phyloP scores from a whole-genome alignment of 2,888 invertebrate species.

The Limnephilus auricula region DNA sequence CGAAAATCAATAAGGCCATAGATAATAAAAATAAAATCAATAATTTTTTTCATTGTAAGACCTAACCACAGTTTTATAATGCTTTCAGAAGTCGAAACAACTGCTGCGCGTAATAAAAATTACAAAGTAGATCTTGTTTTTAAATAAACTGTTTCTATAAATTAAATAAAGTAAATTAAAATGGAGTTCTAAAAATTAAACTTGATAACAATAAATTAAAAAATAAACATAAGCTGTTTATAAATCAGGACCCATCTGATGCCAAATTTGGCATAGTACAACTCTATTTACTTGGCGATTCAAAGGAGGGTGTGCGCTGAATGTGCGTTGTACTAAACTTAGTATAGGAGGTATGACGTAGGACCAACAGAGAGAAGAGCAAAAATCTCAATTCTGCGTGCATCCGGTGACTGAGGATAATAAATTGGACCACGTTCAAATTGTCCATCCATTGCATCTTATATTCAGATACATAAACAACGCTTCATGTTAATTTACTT shows the following conservation, averaged over 20 bases:
- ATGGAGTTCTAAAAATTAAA: too few species aligned
- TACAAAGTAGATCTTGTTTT: too few species aligned
- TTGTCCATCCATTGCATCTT: not conserved
- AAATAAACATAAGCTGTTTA: not conserved
- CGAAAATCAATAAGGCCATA: too few species aligned
- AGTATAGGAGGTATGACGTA: not conserved
- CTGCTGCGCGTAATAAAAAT: too few species aligned
- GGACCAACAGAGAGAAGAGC: not conserved
- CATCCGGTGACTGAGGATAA: not conserved
- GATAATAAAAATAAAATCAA: too few species aligned
- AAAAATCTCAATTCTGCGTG: not conserved
- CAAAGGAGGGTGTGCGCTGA: not conserved
- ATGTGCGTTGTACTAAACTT: not conserved
- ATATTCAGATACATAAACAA: not conserved
- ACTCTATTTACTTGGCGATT: not conserved
- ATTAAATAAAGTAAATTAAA: too few species aligned
- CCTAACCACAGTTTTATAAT: too few species aligned
- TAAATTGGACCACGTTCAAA: not conserved
- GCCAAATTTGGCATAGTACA: not conserved
- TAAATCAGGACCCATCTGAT: not conserved
- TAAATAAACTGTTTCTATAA: too few species aligned
- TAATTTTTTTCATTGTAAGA: too few species aligned
- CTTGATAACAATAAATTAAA: not conserved
- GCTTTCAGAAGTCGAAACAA: too few species aligned
- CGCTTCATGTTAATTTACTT: not conserved